Base-by-base conservation (phyloP, 2,113 vertebrate species). In the Nanorana parkeri region DNA sequence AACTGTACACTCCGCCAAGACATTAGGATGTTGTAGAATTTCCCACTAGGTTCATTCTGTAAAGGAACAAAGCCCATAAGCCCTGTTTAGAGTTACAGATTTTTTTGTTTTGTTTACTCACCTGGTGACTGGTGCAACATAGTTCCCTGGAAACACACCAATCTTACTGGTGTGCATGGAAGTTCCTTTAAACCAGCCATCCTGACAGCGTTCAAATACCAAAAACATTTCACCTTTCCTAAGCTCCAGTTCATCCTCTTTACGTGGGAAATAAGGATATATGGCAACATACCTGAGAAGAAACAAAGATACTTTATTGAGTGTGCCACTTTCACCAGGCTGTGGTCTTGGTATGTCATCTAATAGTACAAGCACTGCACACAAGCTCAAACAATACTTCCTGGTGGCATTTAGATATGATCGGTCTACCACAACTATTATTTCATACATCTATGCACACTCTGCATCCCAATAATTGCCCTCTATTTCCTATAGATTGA, bases 121-220 rank as follows among this genome's bases (percentile, higher is more conserved):
- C 95, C 97, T 97, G 87, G 95, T 96, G 89, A 99, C 94, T 32
- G 97, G 97, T 87, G 96, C 97, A 92, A 99, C 97, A 7, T 99
- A 99, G 93, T 99, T 99, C 77, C 98, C 98, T 36, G 97, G 98
- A 86, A 99, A 99, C 67, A 99, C 97, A 47, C 97, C 98, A 0
- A 97, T 98, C 90, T 97, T 99, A 89, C 96, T 97, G 0, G 97
- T 99, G 82, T 99, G 97, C 96, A 99, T 98, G 32, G 97, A 99
- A 1, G 96, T 98, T 85, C 98, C 98, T 89, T 99, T 99, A 93
- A 98, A 98, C 98, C 98, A 99, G 87, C 98, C 98, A 23, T 99
- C 98, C 84, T 99, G 97, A 87, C 98, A 99, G 84, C 97, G 96
- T 61, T 99, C 98, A 87, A 98, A 94, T 36, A 99, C 98, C 5